A percentile compares a stretch with the other conserved stretches of the same genome.
Conservation (phyloP, 1,140 invertebrate genomes). For the Apis mellifera region Amel_HAv3.1 CM009940.2:9194001-9194500, state of each 20-base stretch:
- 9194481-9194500: neutral
- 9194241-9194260: neutral
- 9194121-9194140: constrained; percentile 12
- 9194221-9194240: neutral
- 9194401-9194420: neutral
- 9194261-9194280: neutral
- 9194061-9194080: neutral
- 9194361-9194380: neutral
- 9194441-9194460: neutral
- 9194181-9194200: neutral
- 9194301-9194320: neutral
- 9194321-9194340: no score
- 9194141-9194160: neutral
- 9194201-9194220: constrained; percentile 8
- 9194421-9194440: constrained; percentile 4
- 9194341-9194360: neutral
- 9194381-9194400: neutral
- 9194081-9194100: neutral
- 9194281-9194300: neutral
- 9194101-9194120: neutral
- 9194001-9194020: constrained; percentile 2
- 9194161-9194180: neutral
- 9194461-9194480: neutral
- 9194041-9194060: neutral
- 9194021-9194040: neutral